Evolutionary conservation across 2,797 vertebrate species (phyloP).

Genomic region (Rhinella marina): DNA sequence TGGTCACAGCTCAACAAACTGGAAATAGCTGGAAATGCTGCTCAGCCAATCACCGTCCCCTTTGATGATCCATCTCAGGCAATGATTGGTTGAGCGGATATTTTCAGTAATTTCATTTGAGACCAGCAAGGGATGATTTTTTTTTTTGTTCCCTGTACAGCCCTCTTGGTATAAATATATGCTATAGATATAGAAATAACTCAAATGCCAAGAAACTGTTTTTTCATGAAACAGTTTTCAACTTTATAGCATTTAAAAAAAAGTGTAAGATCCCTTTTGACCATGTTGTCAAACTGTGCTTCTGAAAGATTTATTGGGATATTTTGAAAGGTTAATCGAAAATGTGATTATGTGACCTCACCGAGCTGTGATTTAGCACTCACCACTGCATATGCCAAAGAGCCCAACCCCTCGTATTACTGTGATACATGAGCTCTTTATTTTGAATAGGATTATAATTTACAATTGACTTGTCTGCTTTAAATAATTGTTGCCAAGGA

Average conservation of each 20-base stretch:
- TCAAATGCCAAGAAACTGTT: background rate
- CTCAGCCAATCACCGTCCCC: too few species aligned
- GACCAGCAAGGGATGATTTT: too few species aligned
- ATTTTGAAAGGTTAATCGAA: conserved; percentile 69
- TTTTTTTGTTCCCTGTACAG: too few species aligned
- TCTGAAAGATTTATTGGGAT: conserved; percentile 73
- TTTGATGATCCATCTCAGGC: too few species aligned
- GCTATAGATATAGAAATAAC: background rate
- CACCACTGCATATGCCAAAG: conserved; percentile 64
- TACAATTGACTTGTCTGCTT: conserved; percentile 67
- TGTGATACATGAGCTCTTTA: conserved; percentile 61
- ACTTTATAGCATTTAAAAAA: conserved; percentile 22
- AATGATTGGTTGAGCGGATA: too few species aligned
- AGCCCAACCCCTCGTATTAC: conserved; percentile 61
- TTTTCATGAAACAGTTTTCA: background rate
- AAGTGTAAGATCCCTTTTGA: conserved; percentile 59
- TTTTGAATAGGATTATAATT: conserved; percentile 62
- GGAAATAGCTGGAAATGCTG: too few species aligned
- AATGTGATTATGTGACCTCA: conserved; percentile 68
- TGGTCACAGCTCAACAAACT: too few species aligned
- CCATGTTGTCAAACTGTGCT: conserved; percentile 69
- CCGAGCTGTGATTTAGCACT: conserved; percentile 74
- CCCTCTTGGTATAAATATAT: background rate
- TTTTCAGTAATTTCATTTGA: too few species aligned
- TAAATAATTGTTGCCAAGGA: conserved; percentile 73